A percentile compares a stretch with the other conserved stretches of the same genome.
These are phyloP conservation scores for Drosophila grimshawi DNA, from an alignment of 1,140 invertebrate species.

Conservation along the genomic window DNA sequence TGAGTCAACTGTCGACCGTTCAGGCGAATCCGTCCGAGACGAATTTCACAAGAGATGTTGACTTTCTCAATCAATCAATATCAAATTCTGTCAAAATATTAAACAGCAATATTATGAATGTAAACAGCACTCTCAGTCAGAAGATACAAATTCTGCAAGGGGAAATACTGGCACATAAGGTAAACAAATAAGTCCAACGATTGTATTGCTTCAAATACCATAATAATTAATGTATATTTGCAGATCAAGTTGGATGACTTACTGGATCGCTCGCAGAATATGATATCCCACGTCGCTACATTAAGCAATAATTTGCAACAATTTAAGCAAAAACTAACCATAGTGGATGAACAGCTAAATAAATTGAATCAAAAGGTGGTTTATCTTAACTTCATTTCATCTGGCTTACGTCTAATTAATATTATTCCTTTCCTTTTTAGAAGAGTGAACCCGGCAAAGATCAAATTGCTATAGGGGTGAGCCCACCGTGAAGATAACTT, in stretches of 20 bases:
- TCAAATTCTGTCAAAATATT: conserved; percentile 46
- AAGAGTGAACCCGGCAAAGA: not conserved
- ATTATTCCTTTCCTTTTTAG: not conserved
- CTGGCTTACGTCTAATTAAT: not conserved
- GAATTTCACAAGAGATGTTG: conserved; percentile 65
- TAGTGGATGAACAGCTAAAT: conserved; percentile 58
- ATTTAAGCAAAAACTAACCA: conserved; percentile 68
- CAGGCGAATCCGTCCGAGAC: conserved; percentile 38
- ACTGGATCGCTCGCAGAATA: conserved; percentile 72
- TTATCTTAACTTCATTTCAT: not conserved
- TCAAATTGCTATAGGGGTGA: not conserved
- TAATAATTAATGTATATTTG: conserved; percentile 2
- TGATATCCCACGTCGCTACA: conserved; percentile 76
- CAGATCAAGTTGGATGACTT: conserved; percentile 75
- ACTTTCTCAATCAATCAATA: conserved; percentile 49
- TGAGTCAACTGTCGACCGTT: conserved; percentile 53
- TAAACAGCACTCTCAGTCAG: conserved; percentile 74
- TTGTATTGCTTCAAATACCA: not conserved
- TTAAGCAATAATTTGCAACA: conserved; percentile 75
- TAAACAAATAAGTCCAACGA: conserved; percentile 4
- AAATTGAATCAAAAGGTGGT: conserved; percentile 69
- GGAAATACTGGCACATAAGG: conserved; percentile 69
- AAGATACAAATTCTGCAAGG: conserved; percentile 69
- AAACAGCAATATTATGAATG: conserved; percentile 53
- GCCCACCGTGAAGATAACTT: not conserved